phyloP scores from a whole-genome alignment of 2,797 vertebrate species.

The Tragopan temminckii region DNA sequence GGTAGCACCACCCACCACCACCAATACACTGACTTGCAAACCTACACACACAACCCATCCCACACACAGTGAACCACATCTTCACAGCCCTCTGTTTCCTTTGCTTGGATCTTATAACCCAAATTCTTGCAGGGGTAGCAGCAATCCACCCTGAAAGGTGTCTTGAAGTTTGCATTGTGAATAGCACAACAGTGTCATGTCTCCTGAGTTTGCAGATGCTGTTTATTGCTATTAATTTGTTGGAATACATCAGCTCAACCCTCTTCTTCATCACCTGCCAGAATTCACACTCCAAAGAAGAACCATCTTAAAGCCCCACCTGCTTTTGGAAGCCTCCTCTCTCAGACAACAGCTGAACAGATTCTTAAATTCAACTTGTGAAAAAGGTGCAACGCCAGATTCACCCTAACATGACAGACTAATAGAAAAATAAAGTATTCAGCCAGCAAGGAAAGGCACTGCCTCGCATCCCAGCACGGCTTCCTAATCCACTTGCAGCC shows the following conservation, averaged over 20 bases:
- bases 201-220: neutral
- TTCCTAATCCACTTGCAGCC: neutral
- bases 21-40: neutral
- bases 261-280: neutral
- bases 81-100: neutral
- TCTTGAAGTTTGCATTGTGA: neutral
- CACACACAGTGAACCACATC: neutral
- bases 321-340: neutral
- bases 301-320: neutral
- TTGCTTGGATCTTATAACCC: neutral
- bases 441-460: neutral
- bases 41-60: neutral
- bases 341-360: neutral
- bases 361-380: neutral
- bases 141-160: neutral
- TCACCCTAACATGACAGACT: neutral
- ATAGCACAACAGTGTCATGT: neutral
- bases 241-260: neutral
- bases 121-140: neutral
- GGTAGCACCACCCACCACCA: neutral
- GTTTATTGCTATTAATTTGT: neutral
- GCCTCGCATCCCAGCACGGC: neutral
- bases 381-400: neutral
- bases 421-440: neutral
- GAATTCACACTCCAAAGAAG: neutral